These are phyloP conservation scores for Lampropteryx suffumata DNA, from an alignment of 2,888 invertebrate genomes.

Conservation along the genomic window DNA sequence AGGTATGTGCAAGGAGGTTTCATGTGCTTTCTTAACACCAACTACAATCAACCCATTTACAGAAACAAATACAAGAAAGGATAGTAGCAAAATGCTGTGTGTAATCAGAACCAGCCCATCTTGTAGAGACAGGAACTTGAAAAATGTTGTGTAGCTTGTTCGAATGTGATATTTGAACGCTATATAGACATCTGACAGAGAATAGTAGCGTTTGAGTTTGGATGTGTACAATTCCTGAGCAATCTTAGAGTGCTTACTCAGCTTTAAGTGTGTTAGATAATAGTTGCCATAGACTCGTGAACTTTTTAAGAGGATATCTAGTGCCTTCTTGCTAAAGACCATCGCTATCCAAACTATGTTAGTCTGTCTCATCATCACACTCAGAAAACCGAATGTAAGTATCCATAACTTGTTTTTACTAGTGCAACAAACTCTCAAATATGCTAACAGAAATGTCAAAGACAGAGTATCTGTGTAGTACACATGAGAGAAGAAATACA, in stretches of 20 bases:
- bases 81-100: slow-evolving; percentile 73
- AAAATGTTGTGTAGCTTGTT: slow-evolving; percentile 49
- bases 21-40: slow-evolving; percentile 95
- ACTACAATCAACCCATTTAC: slow-evolving; percentile 94
- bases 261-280: slow-evolving; percentile 45
- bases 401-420: slow-evolving; percentile 56
- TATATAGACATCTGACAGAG: slow-evolving; percentile 48
- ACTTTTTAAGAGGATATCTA: slow-evolving; percentile 60
- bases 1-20: slow-evolving; percentile 90
- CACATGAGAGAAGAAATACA: slow-evolving; percentile 95
- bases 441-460: slow-evolving; percentile 87
- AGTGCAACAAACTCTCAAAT: slow-evolving; percentile 83
- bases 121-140: slow-evolving; percentile 50
- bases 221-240: slow-evolving; percentile 58
- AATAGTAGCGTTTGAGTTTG: slow-evolving; percentile 63
- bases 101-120: slow-evolving; percentile 56
- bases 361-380: slow-evolving; percentile 95
- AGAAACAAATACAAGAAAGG: slow-evolving; percentile 87
- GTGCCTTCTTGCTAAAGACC: slow-evolving; percentile 76
- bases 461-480: slow-evolving; percentile 97
- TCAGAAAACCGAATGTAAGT: slow-evolving; percentile 80
- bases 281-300: slow-evolving; percentile 67
- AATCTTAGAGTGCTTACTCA: slow-evolving; percentile 50
- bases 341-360: slow-evolving; percentile 96
- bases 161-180: slow-evolving; percentile 58